Evolutionary conservation across 37 sponge, comb jelly and placozoan genomes (phyloP).

Genomic region (Corticium candelabrum): DNA sequence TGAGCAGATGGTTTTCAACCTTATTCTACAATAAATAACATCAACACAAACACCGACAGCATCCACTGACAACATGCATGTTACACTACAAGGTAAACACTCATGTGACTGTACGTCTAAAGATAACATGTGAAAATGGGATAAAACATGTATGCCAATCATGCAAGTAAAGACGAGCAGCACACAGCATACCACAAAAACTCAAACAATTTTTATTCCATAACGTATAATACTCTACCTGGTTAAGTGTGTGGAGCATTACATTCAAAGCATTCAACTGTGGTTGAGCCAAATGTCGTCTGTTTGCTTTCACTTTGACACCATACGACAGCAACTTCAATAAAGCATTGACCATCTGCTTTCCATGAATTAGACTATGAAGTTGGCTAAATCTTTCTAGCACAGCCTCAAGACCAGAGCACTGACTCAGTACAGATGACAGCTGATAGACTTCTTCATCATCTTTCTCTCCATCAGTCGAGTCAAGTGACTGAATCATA

Average conservation of each 20-base stretch:
- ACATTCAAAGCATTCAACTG: slow-evolving; percentile 55
- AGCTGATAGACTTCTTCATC: slow-evolving; percentile 78
- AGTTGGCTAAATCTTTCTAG: slow-evolving; percentile 44
- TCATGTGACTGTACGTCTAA: too few species aligned
- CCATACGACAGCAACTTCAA: slow-evolving; percentile 70
- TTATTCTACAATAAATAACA: too few species aligned
- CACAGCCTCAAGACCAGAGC: slow-evolving; percentile 74
- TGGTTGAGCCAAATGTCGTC: slow-evolving; percentile 57
- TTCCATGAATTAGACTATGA: slow-evolving; percentile 47
- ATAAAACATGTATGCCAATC: too few species aligned
- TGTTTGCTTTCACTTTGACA: slow-evolving; percentile 66
- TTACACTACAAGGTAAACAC: too few species aligned
- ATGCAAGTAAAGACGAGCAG: too few species aligned
- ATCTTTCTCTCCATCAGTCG: slow-evolving; percentile 42
- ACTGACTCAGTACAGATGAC: slow-evolving; percentile 59
- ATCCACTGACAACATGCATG: too few species aligned
- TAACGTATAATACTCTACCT: too few species aligned
- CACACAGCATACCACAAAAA: too few species aligned
- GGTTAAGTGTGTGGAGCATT: slow-evolving; percentile 39
- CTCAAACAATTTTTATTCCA: too few species aligned
- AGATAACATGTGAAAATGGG: too few species aligned
- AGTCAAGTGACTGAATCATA: slow-evolving; percentile 63
- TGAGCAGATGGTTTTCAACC: too few species aligned
- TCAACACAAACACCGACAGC: too few species aligned
- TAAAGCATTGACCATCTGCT: slow-evolving; percentile 51